Conservation (phyloP, 2,113 vertebrate genomes). For the Antechinus stuartii region DNA sequence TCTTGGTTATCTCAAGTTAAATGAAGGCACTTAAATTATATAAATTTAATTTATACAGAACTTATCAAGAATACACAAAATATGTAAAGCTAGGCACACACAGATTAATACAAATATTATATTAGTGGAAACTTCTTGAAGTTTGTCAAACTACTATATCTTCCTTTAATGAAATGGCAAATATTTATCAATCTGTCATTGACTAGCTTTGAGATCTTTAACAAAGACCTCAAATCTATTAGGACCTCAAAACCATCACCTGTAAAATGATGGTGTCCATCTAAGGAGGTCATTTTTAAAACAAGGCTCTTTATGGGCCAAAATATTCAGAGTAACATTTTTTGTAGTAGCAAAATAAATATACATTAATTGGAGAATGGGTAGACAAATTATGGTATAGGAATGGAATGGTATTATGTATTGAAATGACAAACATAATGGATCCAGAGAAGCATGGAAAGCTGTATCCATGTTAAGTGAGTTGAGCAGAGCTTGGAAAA, state of each 20-base stretch:
- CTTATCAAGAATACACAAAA: not conserved
- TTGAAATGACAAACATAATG: not conserved
- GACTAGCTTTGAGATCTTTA: not conserved
- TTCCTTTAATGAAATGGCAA: not conserved
- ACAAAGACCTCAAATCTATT: not conserved
- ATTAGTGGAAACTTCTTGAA: not conserved
- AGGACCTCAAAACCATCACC: not conserved
- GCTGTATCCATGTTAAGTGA: not conserved
- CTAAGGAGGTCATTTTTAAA: not conserved
- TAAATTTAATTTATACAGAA: not conserved
- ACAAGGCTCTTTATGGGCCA: not conserved
- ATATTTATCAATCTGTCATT: not conserved
- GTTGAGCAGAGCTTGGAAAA: not conserved
- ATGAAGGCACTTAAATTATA: not conserved
- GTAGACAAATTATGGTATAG: not conserved
- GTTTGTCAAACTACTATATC: not conserved
- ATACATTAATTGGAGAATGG: not conserved
- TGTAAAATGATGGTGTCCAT: not conserved
- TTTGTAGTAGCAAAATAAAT: not conserved
- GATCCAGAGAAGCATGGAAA: not conserved
- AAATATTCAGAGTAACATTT: not conserved
- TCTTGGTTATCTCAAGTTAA: not conserved
- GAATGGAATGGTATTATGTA: not conserved
- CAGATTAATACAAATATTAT: not conserved
- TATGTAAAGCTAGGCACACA: not conserved